These are phyloP conservation scores for Lepidurus apus DNA, from an alignment of 1,140 invertebrate species.

Conservation along the genomic window DNA sequence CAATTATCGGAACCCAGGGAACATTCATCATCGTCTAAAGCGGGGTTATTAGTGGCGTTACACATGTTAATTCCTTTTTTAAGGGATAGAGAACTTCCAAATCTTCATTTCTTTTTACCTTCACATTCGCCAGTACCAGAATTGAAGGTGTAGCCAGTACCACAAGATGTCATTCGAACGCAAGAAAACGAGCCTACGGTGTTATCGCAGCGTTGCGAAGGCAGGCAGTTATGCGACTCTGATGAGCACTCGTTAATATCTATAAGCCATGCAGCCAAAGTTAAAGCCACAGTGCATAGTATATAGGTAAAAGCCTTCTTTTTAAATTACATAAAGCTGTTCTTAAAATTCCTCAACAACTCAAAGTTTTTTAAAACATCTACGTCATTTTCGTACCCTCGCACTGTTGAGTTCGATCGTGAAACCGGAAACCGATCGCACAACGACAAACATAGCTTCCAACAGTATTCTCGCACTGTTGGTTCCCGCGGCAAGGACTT, in stretches of 20 bases:
- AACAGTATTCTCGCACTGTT: conserved; percentile 50
- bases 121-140: conserved; percentile 77
- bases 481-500: conserved; percentile 48
- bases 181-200: conserved; percentile 81
- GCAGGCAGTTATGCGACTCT: conserved; percentile 52
- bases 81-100: neutral
- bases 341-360: too few relatives aligned
- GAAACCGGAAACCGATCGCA: conserved; percentile 49
- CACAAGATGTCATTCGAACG: conserved; percentile 76
- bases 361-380: conserved; percentile 19
- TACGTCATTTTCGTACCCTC: conserved; percentile 43
- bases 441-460: conserved; percentile 53
- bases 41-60: conserved; percentile 12
- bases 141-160: conserved; percentile 93
- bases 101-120: conserved; percentile 52
- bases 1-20: conserved; percentile 73
- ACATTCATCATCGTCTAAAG: conserved; percentile 88
- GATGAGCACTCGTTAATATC: conserved; percentile 62
- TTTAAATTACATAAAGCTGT: too few relatives aligned
- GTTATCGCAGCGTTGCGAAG: conserved; percentile 79
- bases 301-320: too few relatives aligned
- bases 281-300: neutral
- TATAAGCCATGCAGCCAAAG: conserved; percentile 38
- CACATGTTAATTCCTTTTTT: neutral
- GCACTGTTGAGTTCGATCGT: conserved; percentile 52